A percentile compares a stretch with the other conserved stretches of the same genome.
Evolutionary conservation across 2,888 invertebrate genomes (phyloP).

Genomic region (Noctua janthe): DNA sequence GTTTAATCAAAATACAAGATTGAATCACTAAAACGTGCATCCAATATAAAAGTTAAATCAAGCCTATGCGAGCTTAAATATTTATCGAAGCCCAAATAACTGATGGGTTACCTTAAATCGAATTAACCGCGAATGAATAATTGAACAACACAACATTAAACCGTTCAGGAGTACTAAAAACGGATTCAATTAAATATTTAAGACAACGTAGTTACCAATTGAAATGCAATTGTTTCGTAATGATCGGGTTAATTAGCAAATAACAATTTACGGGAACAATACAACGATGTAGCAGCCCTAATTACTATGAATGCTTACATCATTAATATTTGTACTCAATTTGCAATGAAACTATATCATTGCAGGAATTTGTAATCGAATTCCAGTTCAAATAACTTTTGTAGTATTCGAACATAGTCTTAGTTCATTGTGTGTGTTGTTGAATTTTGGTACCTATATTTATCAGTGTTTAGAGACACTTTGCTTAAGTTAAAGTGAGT

Average conservation of each 20-base stretch:
- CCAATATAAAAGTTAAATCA: conserved; percentile 33
- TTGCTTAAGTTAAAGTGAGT: background rate
- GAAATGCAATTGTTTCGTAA: conserved; percentile 31
- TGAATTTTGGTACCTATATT: background rate
- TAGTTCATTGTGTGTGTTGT: background rate
- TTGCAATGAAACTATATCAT: background rate
- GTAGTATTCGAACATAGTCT: background rate
- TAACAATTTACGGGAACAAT: conserved; percentile 6
- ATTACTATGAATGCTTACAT: conserved; percentile 3
- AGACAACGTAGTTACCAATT: conserved; percentile 37
- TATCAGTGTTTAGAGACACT: background rate
- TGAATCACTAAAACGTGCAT: conserved; percentile 23
- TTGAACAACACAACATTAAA: conserved; percentile 39
- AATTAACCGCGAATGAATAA: conserved; percentile 57
- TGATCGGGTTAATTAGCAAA: conserved; percentile 31
- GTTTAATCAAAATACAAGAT: conserved; percentile 17
- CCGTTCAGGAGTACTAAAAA: conserved; percentile 39
- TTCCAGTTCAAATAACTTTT: conserved; percentile 14
- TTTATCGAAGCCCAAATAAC: conserved; percentile 42
- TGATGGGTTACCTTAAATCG: conserved; percentile 41
- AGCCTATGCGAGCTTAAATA: conserved; percentile 26
- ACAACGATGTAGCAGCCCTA: background rate
- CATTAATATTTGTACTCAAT: conserved; percentile 25
- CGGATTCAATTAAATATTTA: conserved; percentile 53
- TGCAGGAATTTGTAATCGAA: conserved; percentile 14